These are phyloP conservation scores for Lota lota DNA, from an alignment of 2,113 vertebrate genomes.

Conservation along the genomic window DNA sequence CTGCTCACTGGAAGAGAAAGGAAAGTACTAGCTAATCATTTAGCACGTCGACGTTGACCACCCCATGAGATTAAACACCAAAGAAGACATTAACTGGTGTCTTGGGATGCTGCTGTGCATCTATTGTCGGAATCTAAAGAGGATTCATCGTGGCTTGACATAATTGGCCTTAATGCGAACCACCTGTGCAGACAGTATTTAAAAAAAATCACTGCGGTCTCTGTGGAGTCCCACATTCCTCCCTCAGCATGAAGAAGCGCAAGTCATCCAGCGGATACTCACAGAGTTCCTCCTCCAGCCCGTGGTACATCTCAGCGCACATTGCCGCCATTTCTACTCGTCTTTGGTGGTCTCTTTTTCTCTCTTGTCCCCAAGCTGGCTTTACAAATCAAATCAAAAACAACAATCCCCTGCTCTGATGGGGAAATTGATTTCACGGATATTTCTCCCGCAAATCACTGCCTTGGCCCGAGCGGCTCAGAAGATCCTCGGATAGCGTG, in stretches of 20 bases:
- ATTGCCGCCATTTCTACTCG: slow-evolving; percentile 37
- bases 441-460: slow-evolving; percentile 5
- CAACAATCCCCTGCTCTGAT: not conserved
- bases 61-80: slow-evolving; percentile 11
- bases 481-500: not conserved
- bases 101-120: slow-evolving; percentile 9
- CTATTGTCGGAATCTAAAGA: slow-evolving; percentile 22
- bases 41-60: slow-evolving; percentile 11
- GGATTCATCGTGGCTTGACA: slow-evolving; percentile 20
- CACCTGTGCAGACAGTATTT: slow-evolving; percentile 37
- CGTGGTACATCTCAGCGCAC: slow-evolving; percentile 40
- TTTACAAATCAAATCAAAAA: slow-evolving; percentile 7
- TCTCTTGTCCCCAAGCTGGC: slow-evolving; percentile 6
- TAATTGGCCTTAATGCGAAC: slow-evolving; percentile 55
- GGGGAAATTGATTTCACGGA: not conserved
- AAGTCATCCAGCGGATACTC: slow-evolving; percentile 46
- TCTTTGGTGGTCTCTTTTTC: not conserved
- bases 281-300: slow-evolving; percentile 48
- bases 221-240: slow-evolving; percentile 9
- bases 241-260: slow-evolving; percentile 17
- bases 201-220: not conserved
- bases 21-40: not conserved
- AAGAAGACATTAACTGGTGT: slow-evolving; percentile 5
- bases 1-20: not conserved
- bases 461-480: not conserved